Conservation (phyloP, 2,888 invertebrate species). For the Mimumesa dahlbomi region DNA sequence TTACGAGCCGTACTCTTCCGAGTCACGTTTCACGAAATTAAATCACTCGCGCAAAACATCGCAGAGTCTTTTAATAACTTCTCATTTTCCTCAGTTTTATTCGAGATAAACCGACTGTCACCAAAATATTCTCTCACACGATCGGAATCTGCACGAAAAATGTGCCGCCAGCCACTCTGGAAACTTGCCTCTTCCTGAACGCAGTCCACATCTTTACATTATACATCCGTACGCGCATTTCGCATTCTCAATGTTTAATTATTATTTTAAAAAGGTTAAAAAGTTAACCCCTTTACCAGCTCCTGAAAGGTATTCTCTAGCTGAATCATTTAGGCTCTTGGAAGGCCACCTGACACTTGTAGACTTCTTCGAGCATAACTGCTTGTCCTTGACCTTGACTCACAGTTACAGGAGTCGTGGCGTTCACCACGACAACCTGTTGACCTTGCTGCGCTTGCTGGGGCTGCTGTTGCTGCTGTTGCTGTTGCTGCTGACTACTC, state of each 20-base stretch:
- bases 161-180: slow-evolving; percentile 41
- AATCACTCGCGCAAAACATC: slow-evolving; percentile 51
- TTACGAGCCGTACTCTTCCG: slow-evolving; percentile 59
- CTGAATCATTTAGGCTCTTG: slow-evolving; percentile 79
- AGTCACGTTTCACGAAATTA: slow-evolving; percentile 39
- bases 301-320: slow-evolving; percentile 66
- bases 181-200: slow-evolving; percentile 34
- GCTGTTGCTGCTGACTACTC: slow-evolving; percentile 79
- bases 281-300: slow-evolving; percentile 66
- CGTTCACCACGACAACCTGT: slow-evolving; percentile 78
- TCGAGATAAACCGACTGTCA: slow-evolving; percentile 26
- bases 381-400: slow-evolving; percentile 78
- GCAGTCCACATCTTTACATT: slow-evolving; percentile 29
- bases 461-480: slow-evolving; percentile 76
- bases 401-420: slow-evolving; percentile 77
- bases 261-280: slow-evolving; percentile 61
- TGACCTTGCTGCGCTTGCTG: slow-evolving; percentile 74
- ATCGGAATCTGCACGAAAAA: slow-evolving; percentile 38
- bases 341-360: slow-evolving; percentile 80
- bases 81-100: slow-evolving; percentile 16
- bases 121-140: slow-evolving; percentile 31
- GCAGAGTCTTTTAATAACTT: slow-evolving; percentile 44
- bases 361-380: slow-evolving; percentile 79
- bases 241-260: slow-evolving; percentile 48
- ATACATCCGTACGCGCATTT: slow-evolving; percentile 46